Evolutionary conservation across 2,113 vertebrate genomes (phyloP).

Genomic region (Pseudorasbora parva): DNA sequence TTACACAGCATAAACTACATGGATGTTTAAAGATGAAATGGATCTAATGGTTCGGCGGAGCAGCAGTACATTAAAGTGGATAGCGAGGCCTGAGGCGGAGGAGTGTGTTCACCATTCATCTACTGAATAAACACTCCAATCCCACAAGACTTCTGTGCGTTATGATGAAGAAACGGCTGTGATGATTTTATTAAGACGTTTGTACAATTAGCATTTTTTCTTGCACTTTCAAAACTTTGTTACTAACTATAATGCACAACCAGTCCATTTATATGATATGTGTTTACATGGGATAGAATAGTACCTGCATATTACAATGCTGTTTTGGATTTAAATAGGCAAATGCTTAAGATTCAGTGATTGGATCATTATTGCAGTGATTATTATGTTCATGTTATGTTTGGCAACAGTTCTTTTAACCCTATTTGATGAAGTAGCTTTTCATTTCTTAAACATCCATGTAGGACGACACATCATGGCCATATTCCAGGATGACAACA

Average conservation of each 20-base stretch:
- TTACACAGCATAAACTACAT: not conserved
- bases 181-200: conserved; percentile 13
- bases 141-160: not conserved
- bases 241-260: not conserved
- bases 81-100: not conserved
- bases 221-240: not conserved
- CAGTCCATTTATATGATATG: not conserved
- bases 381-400: too few species aligned
- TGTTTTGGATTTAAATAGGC: too few species aligned
- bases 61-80: not conserved
- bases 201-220: not conserved
- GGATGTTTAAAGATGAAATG: not conserved
- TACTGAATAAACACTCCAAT: not conserved
- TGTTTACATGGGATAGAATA: too few species aligned
- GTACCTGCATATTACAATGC: too few species aligned
- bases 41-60: not conserved
- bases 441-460: too few species aligned
- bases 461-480: too few species aligned
- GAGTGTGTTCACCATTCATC: conserved; percentile 16
- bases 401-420: too few species aligned
- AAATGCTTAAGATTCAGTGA: too few species aligned
- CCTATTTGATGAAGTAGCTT: too few species aligned
- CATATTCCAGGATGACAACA: too few species aligned
- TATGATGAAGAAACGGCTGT: not conserved
- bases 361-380: too few species aligned